Evolutionary conservation across 2,797 vertebrate species (phyloP), one percentile per base, ranked within the genome.

Genomic region (Sebastes flavidus): DNA sequence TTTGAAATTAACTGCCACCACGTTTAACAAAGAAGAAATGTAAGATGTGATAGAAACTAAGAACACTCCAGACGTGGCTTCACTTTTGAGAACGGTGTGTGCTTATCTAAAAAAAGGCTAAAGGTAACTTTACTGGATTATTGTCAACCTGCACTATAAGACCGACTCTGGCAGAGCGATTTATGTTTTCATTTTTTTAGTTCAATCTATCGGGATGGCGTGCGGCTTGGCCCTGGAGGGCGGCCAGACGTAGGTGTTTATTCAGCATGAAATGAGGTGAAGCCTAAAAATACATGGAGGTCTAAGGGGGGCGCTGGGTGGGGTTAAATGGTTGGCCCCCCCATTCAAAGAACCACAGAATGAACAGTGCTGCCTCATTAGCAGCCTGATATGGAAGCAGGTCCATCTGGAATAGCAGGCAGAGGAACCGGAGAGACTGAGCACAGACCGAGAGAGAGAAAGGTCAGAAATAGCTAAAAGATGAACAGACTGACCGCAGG

Each of bases 241-340:
- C 12, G 52, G 58, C 60, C 81, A 78, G 72, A 73, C 54, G 22
- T 29, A 42, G 65, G 75, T 90, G 89, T 93, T 90, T 91, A 92
- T 90, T 82, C 78, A 81, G 89, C 90, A 89, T 93, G 88, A 94
- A 93, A 93, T 91, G 75, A 90, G 81, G 74, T 86, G 82, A 84
- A 36, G 67, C 80, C 89, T 90, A 90, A 90, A 92, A 94, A 93
- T 92, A 91, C 77, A 70, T 1, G 60, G 54, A 71, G 86, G 77
- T 83, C 38, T 2, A 29, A 24, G 11, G 60, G 60, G 65, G 66
- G 61, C 2, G 38, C 27, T 73, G 78, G 73, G 55, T 0, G 11
- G 79, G 90, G 88, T 92, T 91, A 93, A 93, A 91, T 82, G 88
- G 79, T 90, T 92, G 87, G 77, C 78, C 83, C 62, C 71, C 69